These are phyloP conservation scores for Tortricodes alternella DNA, from an alignment of 2,888 invertebrate genomes.

Conservation along the genomic window DNA sequence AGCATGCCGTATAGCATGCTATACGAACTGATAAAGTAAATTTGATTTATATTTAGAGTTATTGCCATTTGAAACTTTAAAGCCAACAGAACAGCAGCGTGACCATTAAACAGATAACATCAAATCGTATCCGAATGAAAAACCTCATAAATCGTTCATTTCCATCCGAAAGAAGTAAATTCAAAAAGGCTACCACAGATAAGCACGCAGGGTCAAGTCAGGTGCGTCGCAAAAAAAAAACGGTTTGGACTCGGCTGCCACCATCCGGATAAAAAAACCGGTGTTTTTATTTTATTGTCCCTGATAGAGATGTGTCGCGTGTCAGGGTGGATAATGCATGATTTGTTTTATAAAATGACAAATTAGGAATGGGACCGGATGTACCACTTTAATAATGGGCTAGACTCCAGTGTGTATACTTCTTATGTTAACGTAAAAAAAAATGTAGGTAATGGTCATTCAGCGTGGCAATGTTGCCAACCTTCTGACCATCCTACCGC, in stretches of 20 bases:
- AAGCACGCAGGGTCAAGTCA: constrained; percentile 43
- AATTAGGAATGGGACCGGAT: background rate
- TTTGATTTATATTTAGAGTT: background rate
- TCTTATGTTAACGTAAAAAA: no score
- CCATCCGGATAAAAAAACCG: constrained; percentile 3
- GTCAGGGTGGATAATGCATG: background rate
- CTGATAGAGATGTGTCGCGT: background rate
- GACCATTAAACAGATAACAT: constrained; percentile 16
- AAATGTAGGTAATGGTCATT: no score
- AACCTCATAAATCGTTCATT: constrained; percentile 29
- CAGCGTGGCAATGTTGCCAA: no score
- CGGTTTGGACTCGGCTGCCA: constrained; percentile 25
- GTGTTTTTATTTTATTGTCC: constrained; percentile 20
- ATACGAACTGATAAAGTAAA: no score
- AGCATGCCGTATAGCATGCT: no score
- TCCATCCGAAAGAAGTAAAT: constrained; percentile 34
- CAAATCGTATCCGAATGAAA: constrained; percentile 25
- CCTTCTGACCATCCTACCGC: no score
- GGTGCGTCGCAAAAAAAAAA: constrained; percentile 29
- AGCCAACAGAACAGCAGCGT: background rate
- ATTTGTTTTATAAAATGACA: background rate
- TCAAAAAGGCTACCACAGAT: constrained; percentile 43
- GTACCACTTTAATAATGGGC: no score
- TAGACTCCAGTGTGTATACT: no score
- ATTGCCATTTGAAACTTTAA: constrained; percentile 6